A percentile compares a stretch with the other conserved stretches of the same genome.
These are phyloP conservation scores for Drosophila subpulchrella DNA, from an alignment of 1,140 invertebrate genomes.

Conservation along the genomic window DNA sequence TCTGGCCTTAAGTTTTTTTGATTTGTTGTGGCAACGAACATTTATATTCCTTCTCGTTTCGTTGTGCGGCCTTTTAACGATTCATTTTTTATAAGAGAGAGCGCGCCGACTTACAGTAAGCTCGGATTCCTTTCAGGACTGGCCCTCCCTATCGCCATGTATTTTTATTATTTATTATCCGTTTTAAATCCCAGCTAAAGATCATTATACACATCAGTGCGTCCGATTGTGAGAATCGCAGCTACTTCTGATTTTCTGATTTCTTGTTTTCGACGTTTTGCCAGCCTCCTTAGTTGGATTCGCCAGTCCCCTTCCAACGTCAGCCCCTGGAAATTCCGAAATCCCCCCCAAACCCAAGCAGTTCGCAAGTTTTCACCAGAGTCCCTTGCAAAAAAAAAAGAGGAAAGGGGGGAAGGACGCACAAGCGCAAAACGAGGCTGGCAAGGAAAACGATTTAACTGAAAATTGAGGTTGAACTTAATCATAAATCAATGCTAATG, in stretches of 20 bases:
- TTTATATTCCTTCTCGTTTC: slow-evolving; percentile 74
- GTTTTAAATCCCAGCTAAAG: slow-evolving; percentile 82
- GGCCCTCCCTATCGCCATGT: slow-evolving; percentile 50
- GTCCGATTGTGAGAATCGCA: slow-evolving; percentile 81
- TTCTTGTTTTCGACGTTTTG: slow-evolving; percentile 79
- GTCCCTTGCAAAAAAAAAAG: slow-evolving; percentile 17
- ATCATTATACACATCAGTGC: slow-evolving; percentile 84
- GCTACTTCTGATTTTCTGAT: slow-evolving; percentile 80
- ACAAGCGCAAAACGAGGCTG: slow-evolving; percentile 42
- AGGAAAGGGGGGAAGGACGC: slow-evolving; percentile 23
- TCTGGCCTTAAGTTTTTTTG: slow-evolving; percentile 53
- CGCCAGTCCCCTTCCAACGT: not conserved
- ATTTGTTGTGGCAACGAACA: slow-evolving; percentile 72
- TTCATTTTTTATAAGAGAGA: slow-evolving; percentile 74
- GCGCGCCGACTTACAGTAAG: slow-evolving; percentile 61
- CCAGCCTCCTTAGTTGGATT: slow-evolving; percentile 23
- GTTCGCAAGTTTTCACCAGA: slow-evolving; percentile 40
- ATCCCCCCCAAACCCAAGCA: slow-evolving; percentile 7
- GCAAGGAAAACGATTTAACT: slow-evolving; percentile 82
- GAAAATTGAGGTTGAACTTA: slow-evolving; percentile 84
- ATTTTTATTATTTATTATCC: slow-evolving; percentile 84
- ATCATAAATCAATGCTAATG: slow-evolving; percentile 85
- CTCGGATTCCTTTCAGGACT: slow-evolving; percentile 47
- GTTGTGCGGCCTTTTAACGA: slow-evolving; percentile 75
- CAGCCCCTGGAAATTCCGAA: not conserved